A percentile compares a stretch with the other conserved stretches of the same genome.
Conservation (phyloP, 2,113 vertebrate species). For the Gnathonemus echidnorhynchus region DNA sequence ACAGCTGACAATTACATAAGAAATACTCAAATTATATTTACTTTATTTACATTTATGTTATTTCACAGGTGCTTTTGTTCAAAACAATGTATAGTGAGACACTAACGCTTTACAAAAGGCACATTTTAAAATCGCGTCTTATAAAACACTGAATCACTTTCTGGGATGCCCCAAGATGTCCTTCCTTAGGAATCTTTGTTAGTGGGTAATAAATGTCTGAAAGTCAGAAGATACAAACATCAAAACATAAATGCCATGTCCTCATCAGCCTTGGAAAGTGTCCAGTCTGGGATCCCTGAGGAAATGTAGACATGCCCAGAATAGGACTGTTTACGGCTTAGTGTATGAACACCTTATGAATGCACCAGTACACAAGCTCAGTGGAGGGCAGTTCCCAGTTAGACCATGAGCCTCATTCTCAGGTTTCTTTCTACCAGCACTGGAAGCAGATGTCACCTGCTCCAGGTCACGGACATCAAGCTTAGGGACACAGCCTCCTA, state of each 20-base stretch:
- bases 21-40: not conserved
- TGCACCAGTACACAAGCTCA: constrained; percentile 40
- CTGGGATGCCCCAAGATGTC: no score
- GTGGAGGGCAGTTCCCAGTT: constrained; percentile 15
- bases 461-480: constrained; percentile 20
- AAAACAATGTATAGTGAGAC: not conserved
- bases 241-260: not conserved
- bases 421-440: not conserved
- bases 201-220: not conserved
- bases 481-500: not conserved
- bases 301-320: not conserved
- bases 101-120: not conserved
- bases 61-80: not conserved
- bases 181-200: not conserved
- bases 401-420: not conserved
- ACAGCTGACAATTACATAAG: not conserved
- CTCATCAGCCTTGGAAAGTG: not conserved
- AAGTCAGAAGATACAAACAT: not conserved
- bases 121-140: not conserved
- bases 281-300: not conserved
- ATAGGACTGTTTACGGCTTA: not conserved
- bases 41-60: not conserved
- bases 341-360: not conserved
- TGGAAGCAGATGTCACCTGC: constrained; percentile 16
- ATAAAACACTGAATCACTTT: not conserved